phyloP scores from a whole-genome alignment of 2,888 invertebrate genomes.

The Carterocephalus palaemon region DNA sequence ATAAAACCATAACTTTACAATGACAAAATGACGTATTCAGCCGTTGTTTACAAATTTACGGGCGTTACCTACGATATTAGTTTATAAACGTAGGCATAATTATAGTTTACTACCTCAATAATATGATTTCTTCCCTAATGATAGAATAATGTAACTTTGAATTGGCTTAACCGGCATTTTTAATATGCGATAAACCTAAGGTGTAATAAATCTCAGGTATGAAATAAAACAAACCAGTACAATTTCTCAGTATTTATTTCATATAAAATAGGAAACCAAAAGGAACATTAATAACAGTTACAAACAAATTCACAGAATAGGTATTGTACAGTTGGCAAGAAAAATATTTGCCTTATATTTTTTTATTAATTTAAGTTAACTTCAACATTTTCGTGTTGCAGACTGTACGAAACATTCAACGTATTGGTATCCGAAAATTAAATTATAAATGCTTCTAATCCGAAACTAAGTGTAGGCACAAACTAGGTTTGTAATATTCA shows the following conservation, averaged over 20 bases:
- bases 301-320: constrained; percentile 30
- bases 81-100: too few species aligned
- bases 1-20: too few species aligned
- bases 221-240: constrained; percentile 27
- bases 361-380: not conserved
- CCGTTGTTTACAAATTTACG: too few species aligned
- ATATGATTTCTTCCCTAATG: too few species aligned
- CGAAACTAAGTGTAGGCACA: constrained; percentile 5
- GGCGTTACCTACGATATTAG: too few species aligned
- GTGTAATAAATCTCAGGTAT: too few species aligned
- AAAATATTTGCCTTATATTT: too few species aligned
- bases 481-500: not conserved
- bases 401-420: constrained; percentile 24
- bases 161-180: too few species aligned
- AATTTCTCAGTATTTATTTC: constrained; percentile 41
- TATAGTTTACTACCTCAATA: too few species aligned
- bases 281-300: constrained; percentile 46
- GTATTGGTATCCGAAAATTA: constrained; percentile 30
- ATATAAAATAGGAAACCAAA: constrained; percentile 46
- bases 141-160: too few species aligned
- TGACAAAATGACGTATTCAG: too few species aligned
- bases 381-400: not conserved
- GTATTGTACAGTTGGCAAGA: constrained; percentile 25
- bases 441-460: constrained; percentile 49
- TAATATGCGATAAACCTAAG: too few species aligned